These are phyloP conservation scores for Eublepharis macularius DNA, from an alignment of 2,113 vertebrate species.

Conservation along the genomic window DNA sequence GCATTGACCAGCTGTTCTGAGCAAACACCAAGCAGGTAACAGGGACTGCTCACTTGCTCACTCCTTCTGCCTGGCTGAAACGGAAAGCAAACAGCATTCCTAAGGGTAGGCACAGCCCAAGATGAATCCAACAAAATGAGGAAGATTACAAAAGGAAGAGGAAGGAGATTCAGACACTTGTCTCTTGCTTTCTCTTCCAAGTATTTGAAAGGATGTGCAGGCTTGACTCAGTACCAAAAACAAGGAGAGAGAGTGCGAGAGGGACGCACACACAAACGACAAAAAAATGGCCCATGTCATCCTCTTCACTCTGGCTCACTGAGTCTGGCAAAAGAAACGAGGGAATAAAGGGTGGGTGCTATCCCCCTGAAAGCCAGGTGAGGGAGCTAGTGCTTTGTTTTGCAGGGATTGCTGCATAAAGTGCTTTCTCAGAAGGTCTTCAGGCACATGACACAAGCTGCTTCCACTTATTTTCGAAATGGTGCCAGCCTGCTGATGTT, in stretches of 20 bases:
- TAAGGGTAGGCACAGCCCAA: not conserved
- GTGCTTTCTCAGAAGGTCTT: conserved; percentile 79
- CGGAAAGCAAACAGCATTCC: conserved; percentile 5
- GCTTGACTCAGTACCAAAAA: not conserved
- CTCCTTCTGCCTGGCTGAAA: not conserved
- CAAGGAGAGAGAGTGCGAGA: not conserved
- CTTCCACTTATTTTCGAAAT: conserved; percentile 85
- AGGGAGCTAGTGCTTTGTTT: conserved; percentile 67
- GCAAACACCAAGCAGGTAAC: not conserved
- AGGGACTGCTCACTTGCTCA: not conserved
- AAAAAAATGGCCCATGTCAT: not conserved
- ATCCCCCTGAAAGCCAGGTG: conserved; percentile 54
- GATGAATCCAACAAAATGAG: not conserved
- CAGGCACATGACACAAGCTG: conserved; percentile 65
- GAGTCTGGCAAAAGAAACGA: conserved; percentile 49
- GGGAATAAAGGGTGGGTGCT: conserved; percentile 45
- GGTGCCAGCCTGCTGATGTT: conserved; percentile 93
- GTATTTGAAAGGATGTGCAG: not conserved
- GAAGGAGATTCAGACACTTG: not conserved
- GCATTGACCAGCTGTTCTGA: not conserved
- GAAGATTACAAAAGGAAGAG: not conserved
- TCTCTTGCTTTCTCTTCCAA: not conserved
- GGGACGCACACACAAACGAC: not conserved
- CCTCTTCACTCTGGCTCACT: not conserved
- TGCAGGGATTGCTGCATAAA: conserved; percentile 78